phyloP scores from a whole-genome alignment of 2,797 vertebrate genomes.

The Muscicapa striata region DNA sequence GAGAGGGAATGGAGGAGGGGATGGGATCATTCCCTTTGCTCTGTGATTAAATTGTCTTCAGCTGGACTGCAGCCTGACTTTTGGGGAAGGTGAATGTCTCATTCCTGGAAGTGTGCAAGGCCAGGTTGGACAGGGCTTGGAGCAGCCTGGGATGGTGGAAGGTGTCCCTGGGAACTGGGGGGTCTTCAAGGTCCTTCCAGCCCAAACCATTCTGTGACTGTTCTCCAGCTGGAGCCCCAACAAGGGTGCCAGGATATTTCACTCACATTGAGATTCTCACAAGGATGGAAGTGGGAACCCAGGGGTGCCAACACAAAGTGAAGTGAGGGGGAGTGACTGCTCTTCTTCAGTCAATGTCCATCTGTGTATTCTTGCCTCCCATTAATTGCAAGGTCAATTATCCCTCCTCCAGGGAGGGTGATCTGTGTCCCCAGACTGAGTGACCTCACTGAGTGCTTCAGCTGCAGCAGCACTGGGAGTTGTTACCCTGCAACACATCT shows the following conservation, averaged over 20 bases:
- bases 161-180: not conserved
- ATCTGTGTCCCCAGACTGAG: not conserved
- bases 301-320: not conserved
- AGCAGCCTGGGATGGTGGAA: not conserved
- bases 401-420: not conserved
- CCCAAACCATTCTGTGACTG: not conserved
- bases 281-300: not conserved
- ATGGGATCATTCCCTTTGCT: not conserved
- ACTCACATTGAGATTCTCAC: not conserved
- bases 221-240: fast-evolving
- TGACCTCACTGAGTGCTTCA: not conserved
- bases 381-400: not conserved
- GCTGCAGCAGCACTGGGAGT: not conserved
- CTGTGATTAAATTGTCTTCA: not conserved
- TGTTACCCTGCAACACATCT: not conserved
- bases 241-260: not conserved
- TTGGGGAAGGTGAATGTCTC: not conserved
- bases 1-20: not conserved
- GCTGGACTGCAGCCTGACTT: not conserved
- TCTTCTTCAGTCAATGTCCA: not conserved
- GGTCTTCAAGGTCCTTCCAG: not conserved
- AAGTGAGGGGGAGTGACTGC: not conserved
- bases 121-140: fast-evolving
- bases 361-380: not conserved
- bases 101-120: not conserved